phyloP scores from a whole-genome alignment of 1,140 invertebrate species.

The Drosophila littoralis region DNA sequence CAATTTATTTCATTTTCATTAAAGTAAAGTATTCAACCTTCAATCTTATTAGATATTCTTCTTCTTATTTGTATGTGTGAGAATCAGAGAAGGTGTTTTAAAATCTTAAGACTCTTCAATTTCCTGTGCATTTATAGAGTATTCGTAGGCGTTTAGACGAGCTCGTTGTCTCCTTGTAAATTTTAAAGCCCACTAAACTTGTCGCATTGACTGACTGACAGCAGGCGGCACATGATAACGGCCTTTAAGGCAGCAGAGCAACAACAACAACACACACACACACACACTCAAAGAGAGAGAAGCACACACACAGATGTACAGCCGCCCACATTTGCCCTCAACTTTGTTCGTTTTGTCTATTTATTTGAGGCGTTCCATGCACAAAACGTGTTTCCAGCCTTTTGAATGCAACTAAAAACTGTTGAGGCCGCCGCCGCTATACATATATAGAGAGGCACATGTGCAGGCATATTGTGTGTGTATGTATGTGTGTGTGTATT shows the following conservation, averaged over 20 bases:
- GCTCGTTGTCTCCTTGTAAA: conserved; percentile 20
- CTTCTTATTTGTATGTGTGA: too few species aligned
- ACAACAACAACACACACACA: conserved; percentile 15
- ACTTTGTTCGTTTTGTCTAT: conserved; percentile 48
- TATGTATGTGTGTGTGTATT: conserved; percentile 8
- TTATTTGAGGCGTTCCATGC: conserved; percentile 39
- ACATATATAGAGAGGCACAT: conserved; percentile 11
- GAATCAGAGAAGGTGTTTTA: background rate
- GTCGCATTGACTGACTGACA: conserved; percentile 40
- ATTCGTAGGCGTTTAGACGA: conserved; percentile 16
- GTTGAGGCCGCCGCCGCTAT: conserved; percentile 40
- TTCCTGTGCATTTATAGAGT: conserved; percentile 12
- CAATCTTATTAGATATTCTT: too few species aligned
- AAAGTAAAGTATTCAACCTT: too few species aligned
- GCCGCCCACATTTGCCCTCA: conserved; percentile 46
- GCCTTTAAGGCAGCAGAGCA: conserved; percentile 59
- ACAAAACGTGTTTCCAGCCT: conserved; percentile 66
- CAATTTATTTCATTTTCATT: too few species aligned
- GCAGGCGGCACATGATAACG: conserved; percentile 46
- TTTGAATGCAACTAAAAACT: conserved; percentile 54
- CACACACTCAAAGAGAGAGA: conserved; percentile 28
- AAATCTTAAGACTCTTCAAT: background rate
- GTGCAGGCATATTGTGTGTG: conserved; percentile 31
- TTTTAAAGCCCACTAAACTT: conserved; percentile 55
- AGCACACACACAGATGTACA: background rate